Evolutionary conservation across 2,113 vertebrate genomes (phyloP), one percentile per base, ranked within the genome.

Genomic region (Laticauda laticaudata): DNA sequence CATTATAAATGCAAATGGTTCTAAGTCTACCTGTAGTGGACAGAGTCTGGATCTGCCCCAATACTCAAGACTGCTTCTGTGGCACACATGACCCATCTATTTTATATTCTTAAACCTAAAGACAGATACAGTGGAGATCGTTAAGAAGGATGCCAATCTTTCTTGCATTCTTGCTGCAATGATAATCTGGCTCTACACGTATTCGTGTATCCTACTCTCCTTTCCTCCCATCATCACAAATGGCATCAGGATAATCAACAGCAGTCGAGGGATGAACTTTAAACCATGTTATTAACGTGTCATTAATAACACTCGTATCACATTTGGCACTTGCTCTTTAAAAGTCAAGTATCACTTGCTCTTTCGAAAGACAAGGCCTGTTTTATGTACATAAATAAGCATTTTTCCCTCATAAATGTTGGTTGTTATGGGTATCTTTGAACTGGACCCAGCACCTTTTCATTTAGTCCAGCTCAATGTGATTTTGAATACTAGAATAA

Each of bases 241-340:
- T 92, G 81, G 5, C 29, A 48, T 53, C 59, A 51, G 88, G 91
- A 45, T 92, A 92, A 92, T 92, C 88, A 94, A 75, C 48, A 26
- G 53, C 56, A 87, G 12, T n/a, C 29, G 43, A 90, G 29, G n/a
- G 3, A 21, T 92, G 93, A 87, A 90, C 91, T 90, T 90, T 92
- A 69, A 90, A 92, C 88, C 88, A 90, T 69, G 48, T 89, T 87
- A 87, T 92, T 92, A 92, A 92, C 90, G 48, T 51, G 51, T 94
- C 61, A 92, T 81, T 87, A 88, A 57, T 92, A 90, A 92, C 75
- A 29, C 57, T 15, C 15, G 10, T 90, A 90, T 87, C 34, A 21
- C 48, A 87, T 29, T 92, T 90, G 57, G 45, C 53, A 92, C n/a
- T 87, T 94, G 75, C 69, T 92, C 87, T 86, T 90, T 92, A 88